Evolutionary conservation across 2,797 vertebrate species (phyloP).

Genomic region (Acrocephalus scirpaceus): DNA sequence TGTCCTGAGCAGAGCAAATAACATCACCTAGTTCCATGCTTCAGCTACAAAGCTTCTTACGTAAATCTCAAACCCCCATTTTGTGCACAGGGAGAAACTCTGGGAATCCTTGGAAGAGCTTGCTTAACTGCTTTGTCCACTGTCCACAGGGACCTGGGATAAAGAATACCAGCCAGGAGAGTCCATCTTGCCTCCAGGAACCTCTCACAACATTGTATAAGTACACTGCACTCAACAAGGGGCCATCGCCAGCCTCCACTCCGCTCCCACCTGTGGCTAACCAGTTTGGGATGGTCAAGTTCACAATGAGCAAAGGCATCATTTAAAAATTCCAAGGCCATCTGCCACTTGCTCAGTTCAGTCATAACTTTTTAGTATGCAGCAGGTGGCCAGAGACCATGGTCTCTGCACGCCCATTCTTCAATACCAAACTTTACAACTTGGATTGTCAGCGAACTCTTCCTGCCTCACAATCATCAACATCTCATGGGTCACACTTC

Average conservation of each 20-base stretch:
- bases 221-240: background rate
- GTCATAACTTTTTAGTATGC: background rate
- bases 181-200: background rate
- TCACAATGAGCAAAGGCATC: background rate
- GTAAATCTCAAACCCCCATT: background rate
- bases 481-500: background rate
- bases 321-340: background rate
- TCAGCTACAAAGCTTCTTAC: background rate
- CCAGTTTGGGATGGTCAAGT: background rate
- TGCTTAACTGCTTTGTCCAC: background rate
- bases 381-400: background rate
- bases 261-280: background rate
- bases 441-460: background rate
- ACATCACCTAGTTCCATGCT: background rate
- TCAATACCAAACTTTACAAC: background rate
- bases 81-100: background rate
- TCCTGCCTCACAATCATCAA: background rate
- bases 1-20: background rate
- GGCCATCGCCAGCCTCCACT: background rate
- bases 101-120: background rate
- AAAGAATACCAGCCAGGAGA: background rate
- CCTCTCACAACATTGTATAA: background rate
- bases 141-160: background rate
- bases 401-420: background rate
- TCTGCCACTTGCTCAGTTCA: background rate